Evolutionary conservation across 2,113 vertebrate species (phyloP), one percentile per base, ranked within the genome.

Genomic region (Scomber scombrus): DNA sequence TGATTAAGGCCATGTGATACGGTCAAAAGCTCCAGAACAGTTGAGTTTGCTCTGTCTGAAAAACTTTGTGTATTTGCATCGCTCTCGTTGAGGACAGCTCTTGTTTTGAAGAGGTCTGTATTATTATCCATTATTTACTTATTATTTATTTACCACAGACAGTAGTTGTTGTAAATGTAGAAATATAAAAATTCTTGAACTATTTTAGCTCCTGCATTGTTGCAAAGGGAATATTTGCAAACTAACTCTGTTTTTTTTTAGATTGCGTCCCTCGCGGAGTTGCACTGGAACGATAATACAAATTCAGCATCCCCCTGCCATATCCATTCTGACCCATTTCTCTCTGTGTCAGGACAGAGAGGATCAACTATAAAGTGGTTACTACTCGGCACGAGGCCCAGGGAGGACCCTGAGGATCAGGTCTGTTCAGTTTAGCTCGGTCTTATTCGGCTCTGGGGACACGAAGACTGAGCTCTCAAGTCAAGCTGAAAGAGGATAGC

Each of bases 281-380:
- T 66, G 69, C 14, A 8, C 72, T 70, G 75, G 70, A 88, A 84
- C 16, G 58, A 90, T 82, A 72, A 91, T 85, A 84, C 66, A 88
- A 86, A 88, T 31, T 66, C 72, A 58, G 26, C 21, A 4, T 68
- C 72, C 76, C 80, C 7, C 31, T 5, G 75, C 63, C 64, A 63
- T 65, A 65, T 82, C 64, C 72, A 83, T 81, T 85, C 67, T 86
- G 83, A 88, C 89, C 88, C 80, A 88, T 87, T 91, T 92, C 82
- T 90, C 72, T 81, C 21, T 67, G 58, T 83, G 82, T 88, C 85
- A 75, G 84, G 82, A 77, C 74, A 40, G 84, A 81, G 75, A 83
- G 81, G 88, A 91, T 87, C 82, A 88, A 70, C 86, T 78, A 71
- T 85, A 84, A 85, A 90, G 90, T 19, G 18, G 87, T 86, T 85